phyloP scores from a whole-genome alignment of 1,140 invertebrate genomes.

The Drosophila navojoa region DNA sequence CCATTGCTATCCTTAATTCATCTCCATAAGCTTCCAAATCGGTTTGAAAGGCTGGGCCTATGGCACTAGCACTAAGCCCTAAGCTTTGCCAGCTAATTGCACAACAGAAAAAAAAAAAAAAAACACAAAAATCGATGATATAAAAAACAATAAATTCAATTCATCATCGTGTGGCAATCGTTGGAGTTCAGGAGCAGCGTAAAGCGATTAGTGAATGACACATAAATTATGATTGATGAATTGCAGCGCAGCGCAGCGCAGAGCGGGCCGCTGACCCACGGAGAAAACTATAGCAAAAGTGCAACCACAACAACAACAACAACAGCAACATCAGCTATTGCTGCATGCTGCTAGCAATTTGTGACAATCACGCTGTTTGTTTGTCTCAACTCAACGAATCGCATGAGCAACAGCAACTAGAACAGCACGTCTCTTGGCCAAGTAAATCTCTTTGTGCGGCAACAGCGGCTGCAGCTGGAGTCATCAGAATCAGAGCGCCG shows the following conservation, averaged over 20 bases:
- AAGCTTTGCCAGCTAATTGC: conserved; percentile 18
- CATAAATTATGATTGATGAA: conserved; percentile 80
- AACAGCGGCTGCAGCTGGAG: conserved; percentile 13
- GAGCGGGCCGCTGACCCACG: conserved; percentile 56
- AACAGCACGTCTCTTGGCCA: conserved; percentile 47
- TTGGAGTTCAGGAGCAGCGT: conserved; percentile 61
- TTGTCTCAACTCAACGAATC: conserved; percentile 24
- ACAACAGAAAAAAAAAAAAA: no score
- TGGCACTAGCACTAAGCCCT: not conserved
- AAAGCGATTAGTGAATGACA: conserved; percentile 77
- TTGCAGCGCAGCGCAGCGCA: conserved; percentile 41
- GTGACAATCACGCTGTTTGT: conserved; percentile 69
- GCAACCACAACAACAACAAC: conserved; percentile 45
- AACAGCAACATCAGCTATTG: conserved; percentile 41
- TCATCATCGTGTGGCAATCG: conserved; percentile 69
- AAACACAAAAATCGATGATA: conserved; percentile 35
- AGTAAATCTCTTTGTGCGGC: conserved; percentile 62
- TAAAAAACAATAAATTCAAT: conserved; percentile 60
- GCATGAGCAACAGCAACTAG: conserved; percentile 47
- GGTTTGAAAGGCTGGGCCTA: not conserved
- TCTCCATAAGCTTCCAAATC: not conserved
- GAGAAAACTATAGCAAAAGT: conserved; percentile 77
- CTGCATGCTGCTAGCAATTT: conserved; percentile 61
- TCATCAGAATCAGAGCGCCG: conserved; percentile 1
- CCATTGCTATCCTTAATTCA: no score